Base-by-base conservation (phyloP, 1,140 invertebrate species). In the Solen grandis region DNA sequence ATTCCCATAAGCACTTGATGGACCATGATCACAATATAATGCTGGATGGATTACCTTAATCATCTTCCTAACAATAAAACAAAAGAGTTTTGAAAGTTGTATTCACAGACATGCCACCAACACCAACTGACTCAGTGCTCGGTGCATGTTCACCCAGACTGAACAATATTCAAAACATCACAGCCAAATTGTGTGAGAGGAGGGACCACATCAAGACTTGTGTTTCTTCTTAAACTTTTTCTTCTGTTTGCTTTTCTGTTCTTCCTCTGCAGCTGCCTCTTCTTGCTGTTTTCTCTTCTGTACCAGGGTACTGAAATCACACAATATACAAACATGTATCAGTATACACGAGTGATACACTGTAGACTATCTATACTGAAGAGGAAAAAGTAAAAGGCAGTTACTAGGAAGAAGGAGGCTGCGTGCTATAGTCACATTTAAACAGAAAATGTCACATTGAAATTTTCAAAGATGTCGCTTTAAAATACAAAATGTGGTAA, bases 171-270 rank as follows among this genome's bases (percentile, higher is more conserved):
- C n/a, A n/a, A n/a, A n/a, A n/a, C n/a, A n/a, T n/a, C n/a, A n/a
- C n/a, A n/a, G n/a, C n/a, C n/a, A n/a, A n/a, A n/a, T n/a, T n/a
- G n/a, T n/a, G n/a, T n/a, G n/a, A n/a, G 41, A 46, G 8, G 41
- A 46, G 19, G 19, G 41, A 29, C 31, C n/a, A 16, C 8, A 29
- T 57, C 35, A 54, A 29, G 27, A 8, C 55, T 72, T 80, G 29
- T 72, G 46, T 50, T 74, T 81, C 27, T 81, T 81, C 57, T 81
- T 81, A 16, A 74, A 63, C 46, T 74, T 74, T 52, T 81, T 81
- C 70, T 81, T 81, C n/a, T 72, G 27, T 59, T 81, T 81, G 16
- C 25, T 33, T 29, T 79, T 31, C 10, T 65, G 27, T 55, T 73
- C 13, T 50, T 66, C 62, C 22, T 63, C 5, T 29, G 25, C 31